Conservation (phyloP, 2,888 invertebrate genomes). For the Euzophera pinguis region DNA sequence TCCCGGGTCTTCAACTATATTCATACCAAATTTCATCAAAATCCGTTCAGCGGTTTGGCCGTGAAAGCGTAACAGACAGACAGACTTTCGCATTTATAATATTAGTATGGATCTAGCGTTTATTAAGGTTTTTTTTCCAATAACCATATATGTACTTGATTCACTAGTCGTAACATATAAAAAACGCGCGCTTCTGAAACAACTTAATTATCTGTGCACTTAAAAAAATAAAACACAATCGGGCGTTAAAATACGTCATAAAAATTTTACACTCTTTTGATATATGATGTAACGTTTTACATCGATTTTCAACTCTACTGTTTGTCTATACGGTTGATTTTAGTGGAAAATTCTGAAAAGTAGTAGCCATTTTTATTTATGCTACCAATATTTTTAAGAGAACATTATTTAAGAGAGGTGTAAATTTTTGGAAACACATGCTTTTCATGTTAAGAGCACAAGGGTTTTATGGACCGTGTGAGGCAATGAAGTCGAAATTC, state of each 20-base stretch:
- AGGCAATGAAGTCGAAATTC: no score
- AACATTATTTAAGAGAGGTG: not conserved
- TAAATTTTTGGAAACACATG: not conserved
- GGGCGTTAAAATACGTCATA: not conserved
- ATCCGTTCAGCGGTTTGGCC: no score
- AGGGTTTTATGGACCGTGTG: not conserved
- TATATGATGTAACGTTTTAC: not conserved
- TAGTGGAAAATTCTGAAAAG: not conserved
- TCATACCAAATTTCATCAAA: no score
- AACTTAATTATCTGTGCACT: not conserved
- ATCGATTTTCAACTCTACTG: not conserved
- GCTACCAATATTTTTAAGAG: not conserved
- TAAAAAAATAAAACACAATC: not conserved
- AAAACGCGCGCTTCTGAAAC: not conserved
- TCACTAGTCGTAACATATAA: no score
- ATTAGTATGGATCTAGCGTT: no score
- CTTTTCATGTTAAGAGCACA: not conserved
- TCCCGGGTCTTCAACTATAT: no score
- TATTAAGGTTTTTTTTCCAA: no score
- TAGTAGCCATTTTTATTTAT: not conserved
- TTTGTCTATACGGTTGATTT: not conserved
- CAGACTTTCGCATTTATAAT: no score
- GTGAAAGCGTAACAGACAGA: no score
- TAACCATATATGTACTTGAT: no score
- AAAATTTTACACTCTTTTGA: slow-evolving; percentile 1